phyloP scores from a whole-genome alignment of 92 coral and sea anemone species.

The Phenganax stokvisi region DNA sequence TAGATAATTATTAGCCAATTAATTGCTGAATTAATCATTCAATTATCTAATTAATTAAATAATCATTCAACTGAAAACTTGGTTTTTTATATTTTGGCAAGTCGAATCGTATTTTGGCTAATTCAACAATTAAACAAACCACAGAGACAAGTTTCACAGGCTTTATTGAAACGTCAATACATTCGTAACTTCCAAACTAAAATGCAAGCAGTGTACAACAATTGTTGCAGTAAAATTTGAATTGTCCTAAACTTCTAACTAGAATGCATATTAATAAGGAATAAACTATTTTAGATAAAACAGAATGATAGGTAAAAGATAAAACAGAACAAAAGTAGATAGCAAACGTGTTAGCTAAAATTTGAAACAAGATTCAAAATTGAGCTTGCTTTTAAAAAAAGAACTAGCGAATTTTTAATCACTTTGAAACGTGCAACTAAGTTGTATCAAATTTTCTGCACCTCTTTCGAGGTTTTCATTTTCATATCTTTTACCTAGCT shows the following conservation, averaged over 20 bases:
- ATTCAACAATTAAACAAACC: no score
- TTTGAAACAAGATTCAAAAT: background rate
- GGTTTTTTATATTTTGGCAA: no score
- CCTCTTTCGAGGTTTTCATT: background rate
- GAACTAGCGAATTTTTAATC: no score
- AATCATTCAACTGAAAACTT: no score
- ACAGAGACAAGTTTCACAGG: background rate
- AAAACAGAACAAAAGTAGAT: background rate
- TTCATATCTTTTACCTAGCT: slow-evolving; percentile 13
- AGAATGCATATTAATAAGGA: slow-evolving; percentile 11
- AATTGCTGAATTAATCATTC: no score
- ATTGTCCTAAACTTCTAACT: background rate
- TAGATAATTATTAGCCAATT: no score
- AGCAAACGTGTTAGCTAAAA: background rate
- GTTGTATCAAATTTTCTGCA: background rate
- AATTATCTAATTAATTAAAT: no score
- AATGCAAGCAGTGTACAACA: slow-evolving; percentile 10
- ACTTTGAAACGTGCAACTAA: background rate
- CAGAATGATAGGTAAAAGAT: slow-evolving; percentile 11
- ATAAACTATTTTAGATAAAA: background rate
- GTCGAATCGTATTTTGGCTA: no score
- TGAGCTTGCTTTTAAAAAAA: background rate
- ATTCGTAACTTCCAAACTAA: background rate
- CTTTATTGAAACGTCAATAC: slow-evolving; percentile 12
- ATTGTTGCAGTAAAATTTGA: background rate